Conservation (phyloP, 2,113 vertebrate genomes). For the Dendrocopos noguchii region DNA sequence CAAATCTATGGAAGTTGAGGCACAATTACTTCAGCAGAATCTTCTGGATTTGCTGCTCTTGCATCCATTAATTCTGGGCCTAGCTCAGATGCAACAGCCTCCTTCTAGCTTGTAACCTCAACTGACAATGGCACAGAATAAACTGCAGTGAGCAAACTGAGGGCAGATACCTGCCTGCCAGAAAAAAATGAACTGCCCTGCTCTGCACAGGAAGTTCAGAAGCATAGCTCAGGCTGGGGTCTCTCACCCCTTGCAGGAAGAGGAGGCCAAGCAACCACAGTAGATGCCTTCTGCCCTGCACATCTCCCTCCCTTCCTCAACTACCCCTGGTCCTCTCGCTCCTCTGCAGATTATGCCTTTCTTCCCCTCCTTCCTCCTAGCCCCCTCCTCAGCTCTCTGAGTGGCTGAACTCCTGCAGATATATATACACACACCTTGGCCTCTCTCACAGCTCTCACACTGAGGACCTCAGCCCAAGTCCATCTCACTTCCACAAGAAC, state of each 20-base stretch:
- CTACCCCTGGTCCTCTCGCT: not conserved
- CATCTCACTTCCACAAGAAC: not conserved
- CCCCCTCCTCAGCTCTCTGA: not conserved
- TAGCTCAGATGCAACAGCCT: not conserved
- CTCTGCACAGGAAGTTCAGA: not conserved
- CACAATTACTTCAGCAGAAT: not conserved
- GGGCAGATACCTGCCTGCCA: not conserved
- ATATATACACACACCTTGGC: fast-evolving
- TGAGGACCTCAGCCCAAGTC: not conserved
- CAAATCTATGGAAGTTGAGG: not conserved
- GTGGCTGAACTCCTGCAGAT: not conserved
- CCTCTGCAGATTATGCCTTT: not conserved
- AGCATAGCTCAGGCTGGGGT: not conserved
- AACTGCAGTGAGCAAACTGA: not conserved
- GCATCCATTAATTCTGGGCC: not conserved
- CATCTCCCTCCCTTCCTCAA: not conserved
- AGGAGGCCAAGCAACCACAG: not conserved
- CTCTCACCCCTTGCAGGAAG: not conserved
- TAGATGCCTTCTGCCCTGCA: not conserved
- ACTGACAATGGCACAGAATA: not conserved
- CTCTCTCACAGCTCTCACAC: not conserved
- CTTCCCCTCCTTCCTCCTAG: not conserved
- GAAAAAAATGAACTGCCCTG: not conserved
- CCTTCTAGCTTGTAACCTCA: not conserved
- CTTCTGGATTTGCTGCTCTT: not conserved